Percentiles rank a stretch among this genome's conserved stretches.
Conservation (phyloP, 2,888 invertebrate genomes). For the Gastrophysa polygoni region DNA sequence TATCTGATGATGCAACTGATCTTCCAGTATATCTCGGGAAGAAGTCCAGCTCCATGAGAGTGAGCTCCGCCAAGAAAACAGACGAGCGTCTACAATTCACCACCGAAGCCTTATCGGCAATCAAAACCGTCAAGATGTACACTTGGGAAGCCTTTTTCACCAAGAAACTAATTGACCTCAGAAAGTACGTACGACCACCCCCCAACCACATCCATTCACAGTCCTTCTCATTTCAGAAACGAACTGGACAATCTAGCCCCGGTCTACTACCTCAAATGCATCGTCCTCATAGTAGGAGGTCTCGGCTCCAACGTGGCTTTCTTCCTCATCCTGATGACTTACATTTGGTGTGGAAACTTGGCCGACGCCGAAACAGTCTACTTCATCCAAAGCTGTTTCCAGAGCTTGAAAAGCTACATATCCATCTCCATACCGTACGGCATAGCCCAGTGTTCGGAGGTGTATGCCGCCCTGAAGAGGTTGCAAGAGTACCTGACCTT, state of each 20-base stretch:
- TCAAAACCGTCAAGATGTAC: conserved; percentile 47
- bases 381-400: conserved; percentile 39
- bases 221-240: conserved; percentile 58
- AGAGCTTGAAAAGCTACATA: conserved; percentile 39
- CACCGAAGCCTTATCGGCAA: conserved; percentile 41
- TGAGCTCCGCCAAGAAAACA: conserved; percentile 39
- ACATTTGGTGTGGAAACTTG: conserved; percentile 39
- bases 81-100: conserved; percentile 44
- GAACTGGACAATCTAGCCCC: conserved; percentile 66
- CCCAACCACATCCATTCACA: not conserved
- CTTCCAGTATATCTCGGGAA: conserved; percentile 39
- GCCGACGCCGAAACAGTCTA: conserved; percentile 42
- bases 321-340: conserved; percentile 44
- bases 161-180: conserved; percentile 39
- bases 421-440: conserved; percentile 45
- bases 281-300: conserved; percentile 47
- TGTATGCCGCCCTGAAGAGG: conserved; percentile 40
- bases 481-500: conserved; percentile 34
- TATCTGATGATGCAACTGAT: not conserved
- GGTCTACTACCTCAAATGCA: conserved; percentile 52
- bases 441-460: conserved; percentile 43
- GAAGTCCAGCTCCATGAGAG: conserved; percentile 27
- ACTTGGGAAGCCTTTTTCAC: conserved; percentile 46
- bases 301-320: conserved; percentile 42
- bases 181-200: conserved; percentile 37